Evolutionary conservation across 2,888 invertebrate genomes (phyloP), one percentile per base, ranked within the genome.

Genomic region (Leptarthrus brevirostris): DNA sequence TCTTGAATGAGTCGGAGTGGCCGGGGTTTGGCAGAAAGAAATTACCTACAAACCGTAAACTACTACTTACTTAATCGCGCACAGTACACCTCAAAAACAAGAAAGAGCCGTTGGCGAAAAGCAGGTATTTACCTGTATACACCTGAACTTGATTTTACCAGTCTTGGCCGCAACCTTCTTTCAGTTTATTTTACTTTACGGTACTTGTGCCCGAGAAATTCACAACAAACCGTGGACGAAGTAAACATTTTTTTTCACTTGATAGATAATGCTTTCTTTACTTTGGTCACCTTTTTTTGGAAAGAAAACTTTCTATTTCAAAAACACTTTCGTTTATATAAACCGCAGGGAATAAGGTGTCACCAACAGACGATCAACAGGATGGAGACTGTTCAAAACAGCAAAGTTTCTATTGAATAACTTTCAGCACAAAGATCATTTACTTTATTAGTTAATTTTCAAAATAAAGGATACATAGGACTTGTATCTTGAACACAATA

Each of bases 221-320:
- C 22, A 18, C 36, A 26, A 36, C 36, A 36, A 40, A 5, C 24
- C 24, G 34, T 56, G 1, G 36, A 18, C 16, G 20, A 18, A 3
- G 61, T 20, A 36, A 36, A 18, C 22, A 20, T 36, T 40, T 58
- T 58, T 34, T 10, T 14, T 36, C 20, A 12, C 20, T 36, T 18
- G 40, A 8, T 40, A 30, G 30, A 30, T 16, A 6, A 54, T n/a
- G 14, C 4, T 56, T 30, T 56, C 4, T 56, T 56, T 18, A n/a
- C 0, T 0, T 56, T 56, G 24, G 14, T 6, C 6, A 30, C 18
- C 8, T 14, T 61, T 61, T 52, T 36, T 61, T 40, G 34, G 36
- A 36, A 36, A 56, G 16, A 16, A 14, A 12, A 61, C 61, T 61
- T 61, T 61, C 61, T 61, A 61, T 61, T 61, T 61, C 61, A 61